Evolutionary conservation across 2,797 vertebrate genomes (phyloP).

Genomic region (Phoxinus dragarum): DNA sequence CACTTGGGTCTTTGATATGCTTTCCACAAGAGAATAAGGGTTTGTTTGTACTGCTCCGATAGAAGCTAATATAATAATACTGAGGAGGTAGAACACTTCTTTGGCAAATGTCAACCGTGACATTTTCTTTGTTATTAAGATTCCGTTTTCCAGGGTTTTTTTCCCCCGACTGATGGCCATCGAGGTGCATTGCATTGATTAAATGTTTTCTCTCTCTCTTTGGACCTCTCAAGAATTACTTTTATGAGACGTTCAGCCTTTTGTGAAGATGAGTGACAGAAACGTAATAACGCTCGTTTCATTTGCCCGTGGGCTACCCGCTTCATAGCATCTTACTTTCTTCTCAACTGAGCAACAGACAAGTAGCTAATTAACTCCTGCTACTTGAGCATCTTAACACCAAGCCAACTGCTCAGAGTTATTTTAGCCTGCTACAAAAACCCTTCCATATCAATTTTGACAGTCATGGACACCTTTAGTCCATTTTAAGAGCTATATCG

Average conservation of each 20-base stretch:
- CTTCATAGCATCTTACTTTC: conserved; percentile 72
- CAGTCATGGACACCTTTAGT: conserved; percentile 14
- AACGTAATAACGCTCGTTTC: conserved; percentile 81
- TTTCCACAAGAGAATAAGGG: conserved; percentile 40
- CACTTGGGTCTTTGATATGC: conserved; percentile 31
- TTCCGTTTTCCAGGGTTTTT: not conserved
- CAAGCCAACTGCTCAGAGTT: conserved; percentile 52
- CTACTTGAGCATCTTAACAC: conserved; percentile 70
- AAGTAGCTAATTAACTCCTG: conserved; percentile 76
- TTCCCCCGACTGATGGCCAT: not conserved
- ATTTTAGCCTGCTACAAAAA: conserved; percentile 62
- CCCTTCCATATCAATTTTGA: conserved; percentile 42
- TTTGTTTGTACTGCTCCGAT: conserved; percentile 38
- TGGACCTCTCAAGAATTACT: conserved; percentile 60
- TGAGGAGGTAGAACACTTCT: conserved; percentile 19
- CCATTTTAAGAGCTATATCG: conserved; percentile 8
- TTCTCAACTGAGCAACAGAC: conserved; percentile 69
- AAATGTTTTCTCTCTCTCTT: conserved; percentile 56
- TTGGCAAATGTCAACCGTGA: conserved; percentile 32
- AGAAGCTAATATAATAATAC: conserved; percentile 31
- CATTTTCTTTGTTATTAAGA: conserved; percentile 40
- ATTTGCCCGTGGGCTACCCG: conserved; percentile 77
- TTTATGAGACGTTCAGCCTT: conserved; percentile 76
- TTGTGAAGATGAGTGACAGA: conserved; percentile 76
- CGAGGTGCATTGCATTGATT: conserved; percentile 25